These are phyloP conservation scores for Xenentodon cancila DNA, from an alignment of 2,797 vertebrate species.

Conservation along the genomic window DNA sequence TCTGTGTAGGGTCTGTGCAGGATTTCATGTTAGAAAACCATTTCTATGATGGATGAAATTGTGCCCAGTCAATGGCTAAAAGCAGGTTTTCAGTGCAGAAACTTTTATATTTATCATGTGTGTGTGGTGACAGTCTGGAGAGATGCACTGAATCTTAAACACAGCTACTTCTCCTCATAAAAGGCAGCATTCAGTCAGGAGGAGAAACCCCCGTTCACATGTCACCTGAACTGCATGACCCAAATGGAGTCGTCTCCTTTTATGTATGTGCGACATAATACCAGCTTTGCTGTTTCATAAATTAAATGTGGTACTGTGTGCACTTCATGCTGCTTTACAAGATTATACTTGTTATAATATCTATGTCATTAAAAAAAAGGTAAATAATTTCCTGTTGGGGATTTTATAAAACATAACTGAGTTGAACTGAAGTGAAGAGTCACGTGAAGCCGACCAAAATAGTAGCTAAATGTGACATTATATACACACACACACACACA, in stretches of 20 bases:
- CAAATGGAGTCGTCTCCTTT: too few species aligned
- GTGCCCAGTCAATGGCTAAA: constrained; percentile 33
- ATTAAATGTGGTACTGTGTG: neutral
- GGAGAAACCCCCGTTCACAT: constrained; percentile 3
- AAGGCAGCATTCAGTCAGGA: constrained; percentile 46
- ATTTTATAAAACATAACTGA: too few species aligned
- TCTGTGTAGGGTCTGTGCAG: neutral
- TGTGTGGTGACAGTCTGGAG: constrained; percentile 50
- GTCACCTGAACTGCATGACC: neutral
- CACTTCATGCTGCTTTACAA: neutral
- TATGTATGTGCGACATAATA: too few species aligned
- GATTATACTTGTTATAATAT: too few species aligned
- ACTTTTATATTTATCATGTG: constrained; percentile 47
- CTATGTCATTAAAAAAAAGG: too few species aligned
- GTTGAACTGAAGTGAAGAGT: too few species aligned
- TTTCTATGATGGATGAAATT: constrained; percentile 45
- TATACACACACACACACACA: too few species aligned
- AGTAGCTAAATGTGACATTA: too few species aligned
- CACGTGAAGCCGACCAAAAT: neutral
- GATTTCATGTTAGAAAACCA: constrained; percentile 23
- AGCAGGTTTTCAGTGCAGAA: constrained; percentile 41
- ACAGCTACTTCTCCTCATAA: constrained; percentile 37
- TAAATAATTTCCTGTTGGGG: too few species aligned
- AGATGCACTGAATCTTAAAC: constrained; percentile 63
- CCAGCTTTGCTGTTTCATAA: neutral